Percentiles rank a stretch among this genome's conserved stretches.
These are phyloP conservation scores for Brienomyrus longianalis DNA, from an alignment of 2,113 vertebrate genomes.

Conservation along the genomic window DNA sequence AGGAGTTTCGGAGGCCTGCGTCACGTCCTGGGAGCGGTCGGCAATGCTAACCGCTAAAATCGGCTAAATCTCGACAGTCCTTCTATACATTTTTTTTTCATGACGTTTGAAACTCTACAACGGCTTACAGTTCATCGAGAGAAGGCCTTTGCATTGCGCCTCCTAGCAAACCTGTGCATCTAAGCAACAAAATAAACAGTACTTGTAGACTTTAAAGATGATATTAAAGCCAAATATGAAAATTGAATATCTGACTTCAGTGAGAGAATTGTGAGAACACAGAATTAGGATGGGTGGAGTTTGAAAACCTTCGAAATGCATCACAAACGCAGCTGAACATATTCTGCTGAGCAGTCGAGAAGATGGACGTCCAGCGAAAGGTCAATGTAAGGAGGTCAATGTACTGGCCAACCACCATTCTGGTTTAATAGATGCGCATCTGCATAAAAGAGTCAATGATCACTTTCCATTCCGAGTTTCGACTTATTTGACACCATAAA, in stretches of 20 bases:
- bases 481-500: neutral
- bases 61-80: neutral
- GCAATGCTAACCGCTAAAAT: neutral
- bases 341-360: neutral
- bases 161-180: neutral
- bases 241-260: neutral
- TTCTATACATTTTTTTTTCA: neutral
- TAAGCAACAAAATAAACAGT: neutral
- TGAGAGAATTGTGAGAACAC: neutral
- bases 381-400: neutral
- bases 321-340: neutral
- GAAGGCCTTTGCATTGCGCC: neutral
- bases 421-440: neutral
- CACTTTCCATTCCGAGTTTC: neutral
- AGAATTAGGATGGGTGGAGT: neutral
- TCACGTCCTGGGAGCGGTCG: neutral
- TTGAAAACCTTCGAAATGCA: neutral
- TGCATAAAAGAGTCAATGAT: neutral
- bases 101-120: neutral
- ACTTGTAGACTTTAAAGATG: neutral
- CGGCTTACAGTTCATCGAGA: neutral
- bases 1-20: neutral
- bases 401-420: neutral
- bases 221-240: neutral
- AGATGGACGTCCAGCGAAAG: neutral